phyloP scores from a whole-genome alignment of 1,140 invertebrate genomes.

The Leptonema lineaticorne region DNA sequence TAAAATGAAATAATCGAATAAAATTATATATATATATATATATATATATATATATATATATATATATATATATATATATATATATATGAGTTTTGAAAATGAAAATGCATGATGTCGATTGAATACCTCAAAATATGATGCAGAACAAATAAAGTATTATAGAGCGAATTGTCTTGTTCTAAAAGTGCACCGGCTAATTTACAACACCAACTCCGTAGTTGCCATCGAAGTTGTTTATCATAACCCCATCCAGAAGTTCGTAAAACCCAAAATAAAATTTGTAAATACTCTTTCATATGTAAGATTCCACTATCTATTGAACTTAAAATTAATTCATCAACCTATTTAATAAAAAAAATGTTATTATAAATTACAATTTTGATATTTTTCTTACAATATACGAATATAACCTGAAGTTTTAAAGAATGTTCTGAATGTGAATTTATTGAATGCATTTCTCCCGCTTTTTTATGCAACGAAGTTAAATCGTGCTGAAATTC shows the following conservation, averaged over 20 bases:
- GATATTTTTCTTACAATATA: background rate
- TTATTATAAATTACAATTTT: background rate
- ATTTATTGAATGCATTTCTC: conserved; percentile 35
- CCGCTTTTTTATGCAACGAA: conserved; percentile 31
- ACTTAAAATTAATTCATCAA: conserved; percentile 35
- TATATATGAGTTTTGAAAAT: background rate
- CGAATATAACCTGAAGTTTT: conserved; percentile 37
- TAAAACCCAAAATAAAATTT: conserved; percentile 36
- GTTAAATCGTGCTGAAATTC: conserved; percentile 33
- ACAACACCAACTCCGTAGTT: conserved; percentile 35
- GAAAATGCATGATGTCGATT: background rate
- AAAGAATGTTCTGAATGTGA: conserved; percentile 33
- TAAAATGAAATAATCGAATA: conserved; percentile 27
- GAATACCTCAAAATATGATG: conserved; percentile 37
- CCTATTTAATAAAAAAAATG: conserved; percentile 17
- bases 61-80: no score
- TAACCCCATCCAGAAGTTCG: conserved; percentile 36
- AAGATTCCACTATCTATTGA: conserved; percentile 14
- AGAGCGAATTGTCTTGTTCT: conserved; percentile 16
- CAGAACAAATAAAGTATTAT: conserved; percentile 35
- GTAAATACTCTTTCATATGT: conserved; percentile 30
- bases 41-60: conserved; percentile 14
- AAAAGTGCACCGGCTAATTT: conserved; percentile 21
- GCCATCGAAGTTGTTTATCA: conserved; percentile 31
- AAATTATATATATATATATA: no score